These are phyloP conservation scores for Kryptolebias ocellatus DNA, from an alignment of 2,797 vertebrate genomes.

Conservation along the genomic window DNA sequence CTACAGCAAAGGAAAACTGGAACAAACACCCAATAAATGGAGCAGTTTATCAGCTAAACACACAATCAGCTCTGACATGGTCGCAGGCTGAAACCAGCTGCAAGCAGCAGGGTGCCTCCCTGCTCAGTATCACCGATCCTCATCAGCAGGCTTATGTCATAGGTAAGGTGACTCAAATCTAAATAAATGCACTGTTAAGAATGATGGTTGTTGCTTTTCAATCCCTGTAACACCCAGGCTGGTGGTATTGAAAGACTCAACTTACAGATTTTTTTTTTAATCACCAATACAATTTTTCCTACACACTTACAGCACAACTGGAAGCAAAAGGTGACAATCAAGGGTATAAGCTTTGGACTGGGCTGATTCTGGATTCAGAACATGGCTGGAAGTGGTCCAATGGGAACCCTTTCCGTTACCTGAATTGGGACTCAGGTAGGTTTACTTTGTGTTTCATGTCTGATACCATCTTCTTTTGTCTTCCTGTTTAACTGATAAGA, in stretches of 20 bases:
- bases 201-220: too few relatives aligned
- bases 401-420: slow-evolving; percentile 86
- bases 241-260: too few relatives aligned
- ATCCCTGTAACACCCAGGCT: too few relatives aligned
- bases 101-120: slow-evolving; percentile 84
- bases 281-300: neutral
- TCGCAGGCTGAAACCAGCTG: slow-evolving; percentile 89
- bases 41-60: slow-evolving; percentile 86
- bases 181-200: neutral
- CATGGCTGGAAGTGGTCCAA: slow-evolving; percentile 90
- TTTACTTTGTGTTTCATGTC: slow-evolving; percentile 41
- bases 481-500: neutral
- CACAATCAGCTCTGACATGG: slow-evolving; percentile 85
- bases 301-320: slow-evolving; percentile 38
- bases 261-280: neutral
- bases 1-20: slow-evolving; percentile 82
- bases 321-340: neutral
- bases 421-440: slow-evolving; percentile 91
- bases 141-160: slow-evolving; percentile 85
- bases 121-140: slow-evolving; percentile 86
- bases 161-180: slow-evolving; percentile 75
- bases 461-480: slow-evolving; percentile 67
- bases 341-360: slow-evolving; percentile 83
- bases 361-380: slow-evolving; percentile 83
- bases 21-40: slow-evolving; percentile 78